These are phyloP conservation scores for Oscheius sp. DNA, from an alignment of 2,888 invertebrate genomes.

Conservation along the genomic window DNA sequence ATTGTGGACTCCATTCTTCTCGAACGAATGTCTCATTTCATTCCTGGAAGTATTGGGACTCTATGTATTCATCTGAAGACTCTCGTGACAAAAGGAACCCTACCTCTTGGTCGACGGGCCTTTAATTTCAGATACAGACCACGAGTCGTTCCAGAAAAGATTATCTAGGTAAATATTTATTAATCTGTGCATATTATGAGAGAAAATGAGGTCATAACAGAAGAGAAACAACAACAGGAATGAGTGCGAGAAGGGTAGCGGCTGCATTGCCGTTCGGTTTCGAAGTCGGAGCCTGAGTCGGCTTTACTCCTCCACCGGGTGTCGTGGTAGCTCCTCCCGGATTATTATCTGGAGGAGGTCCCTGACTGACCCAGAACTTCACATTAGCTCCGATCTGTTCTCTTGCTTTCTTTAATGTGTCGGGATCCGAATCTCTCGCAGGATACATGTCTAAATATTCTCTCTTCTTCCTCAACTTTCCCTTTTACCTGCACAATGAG, in stretches of 20 bases:
- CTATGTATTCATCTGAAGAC: conserved; percentile 41
- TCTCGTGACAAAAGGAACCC: conserved; percentile 33
- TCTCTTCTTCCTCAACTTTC: neutral
- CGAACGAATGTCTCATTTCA: conserved; percentile 36
- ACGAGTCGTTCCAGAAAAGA: conserved; percentile 1
- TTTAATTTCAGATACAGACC: conserved; percentile 31
- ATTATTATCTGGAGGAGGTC: neutral
- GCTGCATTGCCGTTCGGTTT: no score
- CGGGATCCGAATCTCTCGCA: conserved; percentile 37
- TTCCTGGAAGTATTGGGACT: conserved; percentile 36
- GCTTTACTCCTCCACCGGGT: neutral
- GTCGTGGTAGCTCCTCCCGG: neutral
- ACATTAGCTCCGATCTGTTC: conserved; percentile 1
- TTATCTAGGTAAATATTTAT: conserved; percentile 1
- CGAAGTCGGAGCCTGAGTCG: no score
- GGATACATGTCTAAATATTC: conserved; percentile 50
- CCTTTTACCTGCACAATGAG: conserved; percentile 47
- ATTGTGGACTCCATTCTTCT: conserved; percentile 43
- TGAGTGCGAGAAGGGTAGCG: neutral
- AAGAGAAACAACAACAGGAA: conserved; percentile 11
- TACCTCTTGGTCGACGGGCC: conserved; percentile 33
- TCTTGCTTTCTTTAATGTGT: neutral
- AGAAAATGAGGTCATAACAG: conserved; percentile 5
- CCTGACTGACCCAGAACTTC: neutral
- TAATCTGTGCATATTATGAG: neutral